Evolutionary conservation across 1,140 invertebrate genomes (phyloP).

Genomic region (Epicauta chinensis): DNA sequence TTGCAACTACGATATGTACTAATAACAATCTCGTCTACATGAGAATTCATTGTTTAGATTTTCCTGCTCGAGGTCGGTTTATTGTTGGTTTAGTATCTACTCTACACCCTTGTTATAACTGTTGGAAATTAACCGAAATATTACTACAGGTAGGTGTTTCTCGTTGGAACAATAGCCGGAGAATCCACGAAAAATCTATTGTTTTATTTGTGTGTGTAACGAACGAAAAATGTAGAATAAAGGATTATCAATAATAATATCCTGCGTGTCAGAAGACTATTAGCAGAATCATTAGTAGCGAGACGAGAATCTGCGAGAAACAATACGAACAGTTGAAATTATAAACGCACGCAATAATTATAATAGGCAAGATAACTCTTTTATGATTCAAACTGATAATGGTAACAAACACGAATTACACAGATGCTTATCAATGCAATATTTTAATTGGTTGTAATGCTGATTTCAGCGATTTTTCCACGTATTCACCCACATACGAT

Average conservation of each 20-base stretch:
- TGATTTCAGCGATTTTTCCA: no score
- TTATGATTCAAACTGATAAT: conserved; percentile 6
- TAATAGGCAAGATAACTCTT: conserved; percentile 18
- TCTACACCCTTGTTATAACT: not conserved
- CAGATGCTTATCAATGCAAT: no score
- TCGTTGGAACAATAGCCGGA: not conserved
- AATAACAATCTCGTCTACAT: conserved; percentile 8
- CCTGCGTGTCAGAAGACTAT: conserved; percentile 8
- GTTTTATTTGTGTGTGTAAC: no score
- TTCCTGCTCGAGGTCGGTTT: not conserved
- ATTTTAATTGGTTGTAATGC: no score
- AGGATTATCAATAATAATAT: conserved; percentile 15
- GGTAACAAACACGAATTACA: no score
- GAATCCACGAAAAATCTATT: no score
- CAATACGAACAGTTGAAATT: conserved; percentile 9
- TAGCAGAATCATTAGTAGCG: conserved; percentile 12
- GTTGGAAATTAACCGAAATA: not conserved
- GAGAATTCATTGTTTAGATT: conserved; percentile 12
- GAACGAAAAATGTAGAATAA: not conserved
- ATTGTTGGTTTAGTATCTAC: conserved; percentile 11
- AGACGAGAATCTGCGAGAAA: conserved; percentile 9
- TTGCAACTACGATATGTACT: conserved; percentile 16
- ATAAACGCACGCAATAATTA: conserved; percentile 17
- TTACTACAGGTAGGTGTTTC: not conserved
- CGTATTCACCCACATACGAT: no score